A percentile compares a stretch with the other conserved stretches of the same genome.
Evolutionary conservation across 2,797 vertebrate genomes (phyloP).

Genomic region (Gymnothorax javanicus): DNA sequence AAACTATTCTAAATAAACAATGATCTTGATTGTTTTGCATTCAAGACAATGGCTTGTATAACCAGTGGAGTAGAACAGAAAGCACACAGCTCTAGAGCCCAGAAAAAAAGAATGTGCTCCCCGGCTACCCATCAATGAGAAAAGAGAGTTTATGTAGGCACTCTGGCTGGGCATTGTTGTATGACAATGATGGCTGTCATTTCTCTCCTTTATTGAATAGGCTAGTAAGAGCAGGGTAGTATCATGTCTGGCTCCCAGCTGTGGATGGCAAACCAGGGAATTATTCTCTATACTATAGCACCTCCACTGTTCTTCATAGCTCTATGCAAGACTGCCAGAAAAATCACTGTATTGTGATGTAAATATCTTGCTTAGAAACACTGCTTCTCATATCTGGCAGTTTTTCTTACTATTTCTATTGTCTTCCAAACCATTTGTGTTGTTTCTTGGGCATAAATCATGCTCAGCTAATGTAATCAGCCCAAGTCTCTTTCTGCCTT

Average conservation of each 20-base stretch:
- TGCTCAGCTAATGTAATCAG: background rate
- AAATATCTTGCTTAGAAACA: background rate
- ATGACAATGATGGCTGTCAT: background rate
- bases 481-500: background rate
- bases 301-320: background rate
- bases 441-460: background rate
- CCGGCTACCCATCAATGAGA: background rate
- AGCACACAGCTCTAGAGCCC: background rate
- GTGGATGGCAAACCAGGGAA: background rate
- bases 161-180: background rate
- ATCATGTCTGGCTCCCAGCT: background rate
- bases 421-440: background rate
- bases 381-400: background rate
- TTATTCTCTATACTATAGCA: background rate
- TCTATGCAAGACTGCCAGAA: background rate
- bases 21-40: conserved; percentile 15
- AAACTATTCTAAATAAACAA: conserved; percentile 11
- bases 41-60: background rate
- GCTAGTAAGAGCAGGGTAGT: background rate
- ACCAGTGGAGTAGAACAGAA: background rate
- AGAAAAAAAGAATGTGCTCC: background rate
- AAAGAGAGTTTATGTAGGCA: background rate
- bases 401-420: background rate
- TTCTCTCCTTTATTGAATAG: background rate
- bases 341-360: background rate